Percentiles rank a stretch among this genome's conserved stretches.
Evolutionary conservation across 1,140 invertebrate species (phyloP).

Genomic region (Drosophila bocqueti): DNA sequence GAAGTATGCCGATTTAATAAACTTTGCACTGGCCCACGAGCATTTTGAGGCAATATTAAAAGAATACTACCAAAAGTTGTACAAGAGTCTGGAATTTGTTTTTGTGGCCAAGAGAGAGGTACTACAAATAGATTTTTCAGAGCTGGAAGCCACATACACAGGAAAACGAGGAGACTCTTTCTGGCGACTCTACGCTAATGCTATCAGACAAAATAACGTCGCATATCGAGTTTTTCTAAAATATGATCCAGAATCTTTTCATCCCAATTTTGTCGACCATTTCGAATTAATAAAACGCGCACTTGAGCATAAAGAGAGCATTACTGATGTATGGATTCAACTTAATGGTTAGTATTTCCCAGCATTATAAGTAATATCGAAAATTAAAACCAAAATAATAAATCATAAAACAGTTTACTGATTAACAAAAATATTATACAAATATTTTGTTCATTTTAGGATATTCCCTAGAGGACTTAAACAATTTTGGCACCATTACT

Average conservation of each 20-base stretch:
- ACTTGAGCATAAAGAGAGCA: not conserved
- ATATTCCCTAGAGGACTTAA: too few relatives aligned
- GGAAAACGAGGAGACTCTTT: not conserved
- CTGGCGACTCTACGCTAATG: not conserved
- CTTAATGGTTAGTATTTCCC: not conserved
- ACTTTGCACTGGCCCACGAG: too few relatives aligned
- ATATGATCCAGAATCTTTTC: not conserved
- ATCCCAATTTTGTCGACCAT: not conserved
- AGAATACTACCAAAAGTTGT: too few relatives aligned
- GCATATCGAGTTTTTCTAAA: accelerated
- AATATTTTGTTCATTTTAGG: too few relatives aligned
- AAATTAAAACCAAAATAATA: not conserved
- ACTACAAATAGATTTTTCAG: not conserved
- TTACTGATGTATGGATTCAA: accelerated
- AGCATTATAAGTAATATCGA: not conserved
- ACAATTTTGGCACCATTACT: too few relatives aligned
- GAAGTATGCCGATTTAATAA: too few relatives aligned
- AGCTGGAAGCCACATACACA: not conserved
- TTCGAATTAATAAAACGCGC: too few relatives aligned
- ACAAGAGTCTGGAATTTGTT: not conserved
- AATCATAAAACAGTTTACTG: not conserved
- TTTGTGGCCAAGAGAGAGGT: accelerated
- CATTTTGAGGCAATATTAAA: too few relatives aligned
- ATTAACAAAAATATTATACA: too few relatives aligned
- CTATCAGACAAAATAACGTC: not conserved